Base-by-base conservation (phyloP, 2,797 vertebrate genomes). In the Acanthurus tractus region DNA sequence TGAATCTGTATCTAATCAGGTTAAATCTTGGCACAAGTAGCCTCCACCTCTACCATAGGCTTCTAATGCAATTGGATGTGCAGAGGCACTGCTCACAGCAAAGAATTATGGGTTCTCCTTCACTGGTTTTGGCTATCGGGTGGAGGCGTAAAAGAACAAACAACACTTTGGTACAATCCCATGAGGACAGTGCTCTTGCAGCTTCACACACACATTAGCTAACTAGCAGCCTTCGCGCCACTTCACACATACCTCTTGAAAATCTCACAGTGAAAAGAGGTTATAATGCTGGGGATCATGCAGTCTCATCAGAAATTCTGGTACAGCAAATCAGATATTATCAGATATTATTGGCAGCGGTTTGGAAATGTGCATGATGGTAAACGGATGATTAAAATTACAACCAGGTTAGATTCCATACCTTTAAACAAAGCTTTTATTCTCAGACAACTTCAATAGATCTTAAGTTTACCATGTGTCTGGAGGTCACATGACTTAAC, bases 31-130 rank as follows among this genome's bases (percentile, higher is more conserved):
- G 91, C 88, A 92, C 78, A 88, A 90, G 85, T 87, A 77, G 85
- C 92, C 89, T 83, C 88, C 69, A 85, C 83, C 79, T 86, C 83
- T 72, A 93, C 92, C 88, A 88, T 88, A 78, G 90, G 88, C 94
- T 92, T 85, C 92, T 94, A 94, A 95, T 94, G 94, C 94, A 94
- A 94, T 94, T 93, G 92, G 92, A 92, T 92, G 92, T 93, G 91
- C 90, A 90, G 81, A 82, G 79, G 86, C 90, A 88, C 92, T 91
- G 88, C 89, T 92, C 92, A 87, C 90, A 90, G 89, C 91, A 89
- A 93, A 93, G 92, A 93, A 92, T 95, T 95, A 95, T 94, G 93
- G 93, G 94, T 95, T 95, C 92, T 93, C 88, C 94, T 94, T 91
- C 91, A 93, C 89, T 93, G 93, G 84, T 71, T 91, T 82, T 85